Evolutionary conservation across 2,888 invertebrate genomes (phyloP).

Genomic region (Smittia sp.): DNA sequence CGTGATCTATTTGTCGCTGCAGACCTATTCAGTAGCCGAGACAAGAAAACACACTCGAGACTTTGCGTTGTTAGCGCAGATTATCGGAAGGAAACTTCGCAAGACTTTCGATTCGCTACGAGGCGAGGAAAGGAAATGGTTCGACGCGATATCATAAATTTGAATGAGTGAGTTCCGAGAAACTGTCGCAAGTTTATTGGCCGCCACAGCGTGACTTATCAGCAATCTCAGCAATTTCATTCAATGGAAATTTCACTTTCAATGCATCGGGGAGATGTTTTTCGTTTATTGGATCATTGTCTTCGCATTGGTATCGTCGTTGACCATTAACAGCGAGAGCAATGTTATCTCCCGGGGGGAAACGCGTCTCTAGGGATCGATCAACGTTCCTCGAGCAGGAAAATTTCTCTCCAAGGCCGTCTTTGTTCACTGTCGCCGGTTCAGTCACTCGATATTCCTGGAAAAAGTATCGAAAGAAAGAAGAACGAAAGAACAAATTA

Average conservation of each 20-base stretch:
- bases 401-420: slow-evolving; percentile 24
- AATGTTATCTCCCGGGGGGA: slow-evolving; percentile 7
- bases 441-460: background rate
- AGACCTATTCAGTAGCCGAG: background rate
- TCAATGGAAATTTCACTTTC: slow-evolving; percentile 32
- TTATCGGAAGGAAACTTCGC: background rate
- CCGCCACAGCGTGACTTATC: slow-evolving; percentile 33
- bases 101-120: background rate
- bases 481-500: background rate
- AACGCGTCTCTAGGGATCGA: slow-evolving; percentile 22
- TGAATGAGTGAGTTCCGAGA: too few species aligned
- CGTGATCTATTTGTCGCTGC: slow-evolving; percentile 9
- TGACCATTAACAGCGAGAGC: background rate
- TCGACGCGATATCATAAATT: too few species aligned
- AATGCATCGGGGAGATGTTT: background rate
- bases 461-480: background rate
- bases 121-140: too few species aligned
- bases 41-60: background rate
- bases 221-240: background rate
- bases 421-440: background rate
- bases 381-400: background rate
- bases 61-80: background rate
- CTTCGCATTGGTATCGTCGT: background rate
- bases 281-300: background rate
- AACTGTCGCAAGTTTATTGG: background rate